phyloP scores from a whole-genome alignment of 2,888 invertebrate genomes.

The Allygus modestus region DNA sequence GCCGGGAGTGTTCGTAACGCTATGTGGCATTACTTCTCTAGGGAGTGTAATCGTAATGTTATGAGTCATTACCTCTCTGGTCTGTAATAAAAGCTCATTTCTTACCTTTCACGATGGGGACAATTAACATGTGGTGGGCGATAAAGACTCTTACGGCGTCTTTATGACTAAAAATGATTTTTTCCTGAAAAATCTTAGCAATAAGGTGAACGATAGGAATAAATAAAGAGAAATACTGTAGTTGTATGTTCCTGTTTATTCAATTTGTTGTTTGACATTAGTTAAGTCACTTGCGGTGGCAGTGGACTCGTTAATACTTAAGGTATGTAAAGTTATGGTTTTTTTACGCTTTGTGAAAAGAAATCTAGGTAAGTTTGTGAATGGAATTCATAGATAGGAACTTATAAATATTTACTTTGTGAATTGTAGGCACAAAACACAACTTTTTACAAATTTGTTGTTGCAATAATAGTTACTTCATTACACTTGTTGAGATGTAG shows the following conservation, averaged over 20 bases:
- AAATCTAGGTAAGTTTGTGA: background rate
- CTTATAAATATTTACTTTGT: background rate
- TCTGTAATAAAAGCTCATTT: no score
- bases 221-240: background rate
- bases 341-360: background rate
- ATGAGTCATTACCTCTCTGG: no score
- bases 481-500: background rate
- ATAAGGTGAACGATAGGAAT: no score
- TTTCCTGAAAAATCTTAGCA: no score
- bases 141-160: no score
- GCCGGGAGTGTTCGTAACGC: no score
- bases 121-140: no score
- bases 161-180: no score
- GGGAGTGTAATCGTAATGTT: no score
- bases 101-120: no score
- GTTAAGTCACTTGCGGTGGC: slow-evolving; percentile 38
- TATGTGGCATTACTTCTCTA: no score
- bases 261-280: background rate
- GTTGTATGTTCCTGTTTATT: slow-evolving; percentile 23
- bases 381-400: background rate
- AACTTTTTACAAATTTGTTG: background rate
- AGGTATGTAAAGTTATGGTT: background rate
- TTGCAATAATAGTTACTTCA: background rate
- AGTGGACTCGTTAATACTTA: slow-evolving; percentile 28
- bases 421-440: no score